Evolutionary conservation across 2,797 vertebrate species (phyloP), one percentile per base, ranked within the genome.

Genomic region (Todus mexicanus): DNA sequence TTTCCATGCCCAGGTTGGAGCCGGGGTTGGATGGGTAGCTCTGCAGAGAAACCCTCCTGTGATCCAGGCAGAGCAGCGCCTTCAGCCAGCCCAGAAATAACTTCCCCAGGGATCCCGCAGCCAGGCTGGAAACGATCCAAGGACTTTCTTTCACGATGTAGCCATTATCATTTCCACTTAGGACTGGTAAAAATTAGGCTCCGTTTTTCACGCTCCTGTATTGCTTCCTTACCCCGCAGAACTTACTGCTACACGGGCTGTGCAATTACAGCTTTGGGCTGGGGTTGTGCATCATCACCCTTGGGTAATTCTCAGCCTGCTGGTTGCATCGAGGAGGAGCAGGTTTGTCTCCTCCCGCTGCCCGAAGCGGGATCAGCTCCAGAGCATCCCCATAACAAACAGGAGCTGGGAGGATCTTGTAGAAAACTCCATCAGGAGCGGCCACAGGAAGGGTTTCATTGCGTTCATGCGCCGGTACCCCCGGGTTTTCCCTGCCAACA

Each of bases 111-210:
- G 51, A 84, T 92, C 71, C 71, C 11, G 0, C 53, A 53, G 80
- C 70, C 50, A 65, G 87, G 59, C 84, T 96, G 91, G 81, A 81
- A 84, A 73, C 5, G 31, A 68, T 74, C 90, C 85, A 77, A 66
- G 72, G 50, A 9, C 31, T 83, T 83, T 29, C 31, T 83, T 83
- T 29, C 22, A 19, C 21, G 4, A 16, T 6, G 50, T 38, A 84
- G 45, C 70, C n/a, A 1, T 83, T 81, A 68, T 53, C 10, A 3
- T 63, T 91, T 65, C 70, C 21, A 0, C 54, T 72, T 5, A 50
- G 73, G 47, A 20, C 22, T 23, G 27, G 38, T 23, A 43, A 59
- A 86, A 81, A 77, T 37, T 6, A 48, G 27, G 38, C 86, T 94
- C 18, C 15, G 3, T 76, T 88, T 91, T 61, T 81, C 66, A 33